Evolutionary conservation across 2,113 vertebrate species (phyloP).

Genomic region (Phylloscopus trochilus): DNA sequence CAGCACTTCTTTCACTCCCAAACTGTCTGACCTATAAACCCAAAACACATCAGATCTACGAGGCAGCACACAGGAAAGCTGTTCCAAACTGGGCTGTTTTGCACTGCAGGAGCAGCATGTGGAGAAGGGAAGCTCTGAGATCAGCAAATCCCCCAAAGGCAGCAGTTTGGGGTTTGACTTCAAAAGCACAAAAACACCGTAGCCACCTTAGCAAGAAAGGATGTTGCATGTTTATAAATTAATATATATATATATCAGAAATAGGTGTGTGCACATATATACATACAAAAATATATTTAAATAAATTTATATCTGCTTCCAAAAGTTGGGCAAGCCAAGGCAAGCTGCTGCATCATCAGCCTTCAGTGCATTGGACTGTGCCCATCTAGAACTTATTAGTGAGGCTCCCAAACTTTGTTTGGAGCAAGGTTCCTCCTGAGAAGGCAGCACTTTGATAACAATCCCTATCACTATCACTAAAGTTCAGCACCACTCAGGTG

Average conservation of each 20-base stretch:
- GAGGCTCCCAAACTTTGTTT: not conserved
- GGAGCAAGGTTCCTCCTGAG: not conserved
- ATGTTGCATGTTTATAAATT: not conserved
- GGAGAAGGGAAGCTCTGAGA: not conserved
- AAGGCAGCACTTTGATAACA: not conserved
- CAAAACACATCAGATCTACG: not conserved
- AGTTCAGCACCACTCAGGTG: not conserved
- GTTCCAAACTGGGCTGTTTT: too few relatives aligned
- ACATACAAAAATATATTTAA: not conserved
- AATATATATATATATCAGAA: not conserved
- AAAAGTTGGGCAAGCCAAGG: not conserved
- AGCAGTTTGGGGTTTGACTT: not conserved
- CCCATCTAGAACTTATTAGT: not conserved
- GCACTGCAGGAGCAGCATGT: accelerated
- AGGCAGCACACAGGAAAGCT: accelerated
- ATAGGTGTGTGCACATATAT: accelerated
- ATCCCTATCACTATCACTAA: not conserved
- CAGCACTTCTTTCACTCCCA: not conserved
- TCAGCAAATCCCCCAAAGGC: not conserved
- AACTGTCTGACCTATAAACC: not conserved
- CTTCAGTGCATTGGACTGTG: accelerated
- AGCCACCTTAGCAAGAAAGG: not conserved
- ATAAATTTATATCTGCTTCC: accelerated
- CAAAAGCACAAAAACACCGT: not conserved
- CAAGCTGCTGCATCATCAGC: not conserved